phyloP scores from a whole-genome alignment of 1,140 invertebrate species.

The Nautilus pompilius region DNA sequence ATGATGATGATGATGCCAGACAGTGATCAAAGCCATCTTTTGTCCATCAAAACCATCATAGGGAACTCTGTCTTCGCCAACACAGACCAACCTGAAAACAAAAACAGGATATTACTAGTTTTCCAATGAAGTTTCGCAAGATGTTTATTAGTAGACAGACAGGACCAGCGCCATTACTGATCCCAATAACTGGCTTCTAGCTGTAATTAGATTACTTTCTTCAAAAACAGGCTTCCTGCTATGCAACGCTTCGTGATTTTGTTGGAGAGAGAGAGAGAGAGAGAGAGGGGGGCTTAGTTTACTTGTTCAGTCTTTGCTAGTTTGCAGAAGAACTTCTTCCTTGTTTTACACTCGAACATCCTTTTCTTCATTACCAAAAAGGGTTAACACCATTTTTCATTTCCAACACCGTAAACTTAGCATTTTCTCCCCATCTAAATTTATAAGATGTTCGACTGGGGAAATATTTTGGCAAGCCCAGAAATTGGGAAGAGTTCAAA shows the following conservation, averaged over 20 bases:
- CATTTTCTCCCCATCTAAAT: too few relatives aligned
- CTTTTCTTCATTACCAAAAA: too few relatives aligned
- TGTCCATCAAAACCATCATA: constrained; percentile 14
- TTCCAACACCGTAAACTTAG: too few relatives aligned
- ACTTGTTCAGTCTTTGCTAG: too few relatives aligned
- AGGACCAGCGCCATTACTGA: neutral
- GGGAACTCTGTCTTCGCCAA: constrained; percentile 9
- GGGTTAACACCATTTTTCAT: too few relatives aligned
- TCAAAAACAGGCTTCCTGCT: neutral
- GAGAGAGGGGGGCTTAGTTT: too few relatives aligned
- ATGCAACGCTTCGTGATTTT: neutral
- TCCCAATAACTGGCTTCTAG: neutral
- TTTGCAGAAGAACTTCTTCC: too few relatives aligned
- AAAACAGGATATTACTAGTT: neutral
- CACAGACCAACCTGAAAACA: constrained; percentile 21
- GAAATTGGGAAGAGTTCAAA: too few relatives aligned
- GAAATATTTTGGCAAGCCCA: too few relatives aligned
- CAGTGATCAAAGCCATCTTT: constrained; percentile 17
- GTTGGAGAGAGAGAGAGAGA: neutral
- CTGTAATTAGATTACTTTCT: neutral
- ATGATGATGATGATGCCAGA: constrained; percentile 33
- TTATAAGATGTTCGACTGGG: too few relatives aligned
- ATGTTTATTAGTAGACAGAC: neutral
- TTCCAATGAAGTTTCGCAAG: neutral
- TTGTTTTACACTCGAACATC: too few relatives aligned